These are phyloP conservation scores for Drosophila meridiana DNA, from an alignment of 2,888 invertebrate species.

Conservation along the genomic window DNA sequence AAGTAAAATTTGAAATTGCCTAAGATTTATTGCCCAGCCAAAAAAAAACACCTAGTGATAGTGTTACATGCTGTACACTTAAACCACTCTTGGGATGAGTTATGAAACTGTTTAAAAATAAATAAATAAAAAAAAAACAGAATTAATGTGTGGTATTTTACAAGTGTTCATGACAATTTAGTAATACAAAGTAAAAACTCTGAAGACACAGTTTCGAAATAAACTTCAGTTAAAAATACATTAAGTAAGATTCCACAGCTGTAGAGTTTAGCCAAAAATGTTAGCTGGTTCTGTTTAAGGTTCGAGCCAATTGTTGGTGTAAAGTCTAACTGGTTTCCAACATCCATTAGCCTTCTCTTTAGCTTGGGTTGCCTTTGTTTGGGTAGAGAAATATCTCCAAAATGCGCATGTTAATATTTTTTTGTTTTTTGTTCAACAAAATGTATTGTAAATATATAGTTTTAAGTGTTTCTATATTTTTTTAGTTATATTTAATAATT, in stretches of 20 bases:
- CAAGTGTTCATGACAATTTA: background rate
- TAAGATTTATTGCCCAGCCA: background rate
- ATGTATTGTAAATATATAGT: no score
- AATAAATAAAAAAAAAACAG: background rate
- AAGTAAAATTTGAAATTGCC: background rate
- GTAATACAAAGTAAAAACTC: background rate
- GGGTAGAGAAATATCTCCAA: background rate
- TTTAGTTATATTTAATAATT: no score
- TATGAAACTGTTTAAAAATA: background rate
- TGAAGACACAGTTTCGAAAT: background rate
- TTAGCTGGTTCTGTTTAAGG: background rate
- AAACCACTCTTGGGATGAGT: background rate
- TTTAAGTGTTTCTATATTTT: no score
- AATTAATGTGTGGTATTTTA: background rate
- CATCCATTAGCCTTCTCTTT: background rate
- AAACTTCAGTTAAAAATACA: background rate
- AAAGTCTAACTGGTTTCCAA: background rate
- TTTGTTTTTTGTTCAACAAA: no score
- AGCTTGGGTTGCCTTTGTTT: background rate
- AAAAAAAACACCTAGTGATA: background rate
- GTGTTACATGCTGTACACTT: background rate
- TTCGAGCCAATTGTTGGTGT: background rate
- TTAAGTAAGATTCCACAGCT: background rate
- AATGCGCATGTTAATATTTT: background rate
- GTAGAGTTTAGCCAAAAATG: background rate